Evolutionary conservation across 2,797 vertebrate species (phyloP).

Genomic region (Sebastes oblongus): DNA sequence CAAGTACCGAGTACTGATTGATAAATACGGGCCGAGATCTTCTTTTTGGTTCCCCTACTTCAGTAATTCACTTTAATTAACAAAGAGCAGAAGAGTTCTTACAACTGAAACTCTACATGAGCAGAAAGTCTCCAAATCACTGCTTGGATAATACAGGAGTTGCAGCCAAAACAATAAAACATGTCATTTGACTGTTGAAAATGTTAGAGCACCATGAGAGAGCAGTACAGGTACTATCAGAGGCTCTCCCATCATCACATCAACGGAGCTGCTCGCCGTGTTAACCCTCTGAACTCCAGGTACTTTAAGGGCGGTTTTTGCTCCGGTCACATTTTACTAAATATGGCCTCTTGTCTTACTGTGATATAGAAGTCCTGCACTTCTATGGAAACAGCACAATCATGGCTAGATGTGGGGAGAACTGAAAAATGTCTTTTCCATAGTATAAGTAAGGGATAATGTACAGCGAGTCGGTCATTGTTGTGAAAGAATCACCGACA

Average conservation of each 20-base stretch:
- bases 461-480: too few species aligned
- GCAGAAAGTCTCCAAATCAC: background rate
- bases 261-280: too few species aligned
- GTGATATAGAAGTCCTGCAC: too few species aligned
- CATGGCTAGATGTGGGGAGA: too few species aligned
- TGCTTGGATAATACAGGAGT: background rate
- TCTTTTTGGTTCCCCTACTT: background rate
- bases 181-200: background rate
- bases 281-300: too few species aligned
- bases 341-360: too few species aligned
- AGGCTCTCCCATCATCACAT: background rate
- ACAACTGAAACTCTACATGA: background rate
- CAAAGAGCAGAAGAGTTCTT: background rate
- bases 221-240: background rate
- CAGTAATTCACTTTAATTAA: background rate
- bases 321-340: too few species aligned
- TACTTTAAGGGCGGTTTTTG: too few species aligned
- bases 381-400: too few species aligned
- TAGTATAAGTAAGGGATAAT: too few species aligned
- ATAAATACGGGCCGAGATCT: background rate
- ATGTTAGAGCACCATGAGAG: background rate
- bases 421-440: too few species aligned
- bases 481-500: too few species aligned
- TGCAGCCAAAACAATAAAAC: background rate
- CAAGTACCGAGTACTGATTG: background rate